Evolutionary conservation across 2,797 vertebrate species (phyloP).

Genomic region (Scyliorhinus canicula): DNA sequence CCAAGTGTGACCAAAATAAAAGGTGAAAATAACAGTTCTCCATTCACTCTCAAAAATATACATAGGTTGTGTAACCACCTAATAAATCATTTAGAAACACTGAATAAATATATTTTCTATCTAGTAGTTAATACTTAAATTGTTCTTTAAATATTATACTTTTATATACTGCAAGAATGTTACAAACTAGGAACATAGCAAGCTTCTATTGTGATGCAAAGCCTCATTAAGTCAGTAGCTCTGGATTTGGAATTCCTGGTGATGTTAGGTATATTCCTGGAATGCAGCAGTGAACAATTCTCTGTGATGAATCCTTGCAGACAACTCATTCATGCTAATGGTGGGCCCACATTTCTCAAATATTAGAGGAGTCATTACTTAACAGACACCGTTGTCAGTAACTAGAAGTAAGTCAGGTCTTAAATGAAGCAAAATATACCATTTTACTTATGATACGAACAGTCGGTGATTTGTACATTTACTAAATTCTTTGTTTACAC

Average conservation of each 20-base stretch:
- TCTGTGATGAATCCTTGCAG: not conserved
- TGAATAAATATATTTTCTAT: not conserved
- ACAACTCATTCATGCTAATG: not conserved
- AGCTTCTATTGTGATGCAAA: not conserved
- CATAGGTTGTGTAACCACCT: too few relatives aligned
- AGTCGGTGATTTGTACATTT: too few relatives aligned
- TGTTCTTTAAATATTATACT: not conserved
- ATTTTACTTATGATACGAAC: not conserved
- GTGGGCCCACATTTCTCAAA: slow-evolving; percentile 23
- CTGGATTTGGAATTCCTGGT: not conserved
- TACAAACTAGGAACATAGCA: not conserved
- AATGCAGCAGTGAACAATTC: not conserved
- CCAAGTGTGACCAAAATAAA: not conserved
- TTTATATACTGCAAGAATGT: not conserved
- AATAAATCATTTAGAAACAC: not conserved
- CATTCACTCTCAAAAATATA: not conserved
- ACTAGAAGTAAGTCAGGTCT: not conserved
- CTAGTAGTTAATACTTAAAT: not conserved
- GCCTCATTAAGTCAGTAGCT: not conserved
- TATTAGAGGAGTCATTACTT: not conserved
- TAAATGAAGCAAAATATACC: not conserved
- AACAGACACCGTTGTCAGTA: not conserved
- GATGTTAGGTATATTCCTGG: not conserved
- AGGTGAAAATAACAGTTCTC: not conserved
- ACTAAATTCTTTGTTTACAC: too few relatives aligned